Evolutionary conservation across 1,140 invertebrate species (phyloP), one percentile per base, ranked within the genome.

Genomic region (Dolichoris vasculosae): DNA sequence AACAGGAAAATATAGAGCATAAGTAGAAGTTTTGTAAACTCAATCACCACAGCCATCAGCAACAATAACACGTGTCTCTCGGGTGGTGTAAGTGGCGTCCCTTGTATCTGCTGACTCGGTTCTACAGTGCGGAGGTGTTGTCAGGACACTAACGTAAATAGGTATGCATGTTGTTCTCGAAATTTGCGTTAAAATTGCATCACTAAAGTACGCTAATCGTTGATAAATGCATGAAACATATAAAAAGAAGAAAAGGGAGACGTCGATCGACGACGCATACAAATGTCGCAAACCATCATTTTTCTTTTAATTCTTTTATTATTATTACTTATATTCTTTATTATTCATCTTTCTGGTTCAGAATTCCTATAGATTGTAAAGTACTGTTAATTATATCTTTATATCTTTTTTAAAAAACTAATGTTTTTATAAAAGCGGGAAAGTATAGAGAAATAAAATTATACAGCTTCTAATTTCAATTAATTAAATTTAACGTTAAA

Each of bases 171-270:
- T 26, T 30, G 55, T 35, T 43, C 82, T 84, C 73, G 59, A 67
- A 59, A 85, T 79, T 85, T 85, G 83, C 77, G 80, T 85, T 80
- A 85, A 80, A 80, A 85, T 85, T 79, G 43, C 83, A 85, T 26
- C 17, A 51, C 81, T 46, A 46, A 13, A 20, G 55, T 6, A 11
- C 7, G 20, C 7, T 55, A 30, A 0, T 35, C 23, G 43, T 48
- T 26, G 8, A 48, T 75, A 13, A 71, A 43, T 35, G 46, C 69
- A 63, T 43, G 51, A 51, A 38, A 17, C 32, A 13, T 3, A 6
- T 26, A 59, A 26, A 59, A 59, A 26, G 48, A 51, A 17, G 6
- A 51, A 51, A 51, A 17, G 6, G 20, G 20, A 51, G 48, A 51
- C 48, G 48, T 9, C 11, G 11, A 17, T 11, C 48, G 15, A 17